Evolutionary conservation across 2,888 invertebrate species (phyloP).

Genomic region (Clusia tigrina): DNA sequence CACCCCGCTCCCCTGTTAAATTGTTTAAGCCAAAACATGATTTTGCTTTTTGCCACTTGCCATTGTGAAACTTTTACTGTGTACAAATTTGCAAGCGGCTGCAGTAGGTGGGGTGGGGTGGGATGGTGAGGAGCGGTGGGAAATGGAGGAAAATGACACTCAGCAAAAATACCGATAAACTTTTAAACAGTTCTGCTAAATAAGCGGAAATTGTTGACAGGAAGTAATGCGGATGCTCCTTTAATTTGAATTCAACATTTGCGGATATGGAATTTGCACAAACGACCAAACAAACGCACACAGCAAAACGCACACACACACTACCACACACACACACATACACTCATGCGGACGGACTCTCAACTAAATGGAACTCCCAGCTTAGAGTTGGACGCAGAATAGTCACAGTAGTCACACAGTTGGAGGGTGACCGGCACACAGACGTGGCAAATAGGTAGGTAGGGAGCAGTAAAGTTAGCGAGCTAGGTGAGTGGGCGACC

Average conservation of each 20-base stretch:
- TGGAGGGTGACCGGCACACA: no score
- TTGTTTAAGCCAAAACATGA: conserved; percentile 27
- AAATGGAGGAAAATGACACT: conserved; percentile 8
- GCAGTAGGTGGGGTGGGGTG: not conserved
- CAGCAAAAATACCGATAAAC: conserved; percentile 15
- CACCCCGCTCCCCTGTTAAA: no score
- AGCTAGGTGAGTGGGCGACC: no score
- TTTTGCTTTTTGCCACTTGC: conserved; percentile 26
- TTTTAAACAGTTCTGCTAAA: conserved; percentile 37
- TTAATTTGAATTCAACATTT: conserved; percentile 54
- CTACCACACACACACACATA: no score
- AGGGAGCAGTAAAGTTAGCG: no score
- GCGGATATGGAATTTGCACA: conserved; percentile 38
- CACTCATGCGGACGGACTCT: no score
- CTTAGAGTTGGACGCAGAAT: no score
- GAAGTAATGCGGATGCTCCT: conserved; percentile 55
- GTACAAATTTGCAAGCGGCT: not conserved
- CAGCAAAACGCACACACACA: no score
- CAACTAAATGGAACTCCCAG: no score
- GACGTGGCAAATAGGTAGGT: no score
- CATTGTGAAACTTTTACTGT: conserved; percentile 15
- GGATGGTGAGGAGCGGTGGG: not conserved
- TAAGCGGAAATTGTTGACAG: conserved; percentile 58
- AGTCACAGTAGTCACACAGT: no score
- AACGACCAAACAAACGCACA: conserved; percentile 33